A percentile compares a stretch with the other conserved stretches of the same genome.
Conservation (phyloP, 2,888 invertebrate species). For the Agrochola lota region DNA sequence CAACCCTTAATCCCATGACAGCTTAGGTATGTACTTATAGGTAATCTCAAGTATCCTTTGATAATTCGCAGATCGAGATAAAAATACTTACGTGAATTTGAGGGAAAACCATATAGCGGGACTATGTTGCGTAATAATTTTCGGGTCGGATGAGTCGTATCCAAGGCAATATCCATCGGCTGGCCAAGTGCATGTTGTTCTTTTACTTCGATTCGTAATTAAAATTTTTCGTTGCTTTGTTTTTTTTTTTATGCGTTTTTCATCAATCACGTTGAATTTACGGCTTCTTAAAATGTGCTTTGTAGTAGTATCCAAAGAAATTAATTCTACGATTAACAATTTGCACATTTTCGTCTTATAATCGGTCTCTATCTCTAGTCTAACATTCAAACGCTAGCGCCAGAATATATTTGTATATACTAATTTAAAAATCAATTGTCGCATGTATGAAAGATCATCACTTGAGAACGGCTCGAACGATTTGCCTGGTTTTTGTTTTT, state of each 20-base stretch:
- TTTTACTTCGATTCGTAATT: no score
- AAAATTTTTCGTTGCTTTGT: no score
- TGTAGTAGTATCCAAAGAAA: not conserved
- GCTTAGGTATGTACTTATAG: not conserved
- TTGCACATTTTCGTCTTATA: not conserved
- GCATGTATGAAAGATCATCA: not conserved
- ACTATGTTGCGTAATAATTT: not conserved
- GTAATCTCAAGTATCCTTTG: constrained; percentile 16
- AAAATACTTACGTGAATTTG: not conserved
- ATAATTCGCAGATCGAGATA: constrained; percentile 15
- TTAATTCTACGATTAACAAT: not conserved
- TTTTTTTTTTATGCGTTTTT: not conserved
- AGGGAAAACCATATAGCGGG: not conserved
- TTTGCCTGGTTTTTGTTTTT: not conserved
- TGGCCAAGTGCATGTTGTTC: no score
- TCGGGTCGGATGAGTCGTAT: not conserved
- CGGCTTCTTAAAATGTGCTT: not conserved
- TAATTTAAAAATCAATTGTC: not conserved
- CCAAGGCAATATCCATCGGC: not conserved
- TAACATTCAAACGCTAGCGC: not conserved
- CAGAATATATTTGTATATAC: not conserved
- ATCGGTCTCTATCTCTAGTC: not conserved
- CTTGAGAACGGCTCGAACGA: not conserved
- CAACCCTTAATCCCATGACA: not conserved
- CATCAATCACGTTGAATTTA: not conserved